Conservation (phyloP, 2,888 invertebrate genomes). For the Drosophila monieri region DNA sequence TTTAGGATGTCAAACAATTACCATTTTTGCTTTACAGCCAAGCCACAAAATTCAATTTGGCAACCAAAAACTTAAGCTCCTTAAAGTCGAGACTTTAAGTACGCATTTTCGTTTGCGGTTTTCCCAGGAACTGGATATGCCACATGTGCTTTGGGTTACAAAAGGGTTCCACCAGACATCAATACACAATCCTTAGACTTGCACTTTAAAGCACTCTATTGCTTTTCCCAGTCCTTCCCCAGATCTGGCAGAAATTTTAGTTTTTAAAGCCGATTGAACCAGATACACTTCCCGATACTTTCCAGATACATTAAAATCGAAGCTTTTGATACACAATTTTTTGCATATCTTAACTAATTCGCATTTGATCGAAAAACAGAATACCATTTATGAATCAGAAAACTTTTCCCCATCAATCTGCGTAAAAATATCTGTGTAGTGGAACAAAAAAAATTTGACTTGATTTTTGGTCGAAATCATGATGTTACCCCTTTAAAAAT, state of each 20-base stretch:
- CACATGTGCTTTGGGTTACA: neutral
- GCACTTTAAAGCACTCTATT: neutral
- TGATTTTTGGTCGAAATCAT: too few species aligned
- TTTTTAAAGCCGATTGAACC: too few species aligned
- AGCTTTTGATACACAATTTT: too few species aligned
- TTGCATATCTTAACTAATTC: too few species aligned
- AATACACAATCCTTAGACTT: neutral
- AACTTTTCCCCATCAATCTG: too few species aligned
- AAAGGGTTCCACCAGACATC: neutral
- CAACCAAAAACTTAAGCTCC: constrained; percentile 1
- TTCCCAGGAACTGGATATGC: neutral
- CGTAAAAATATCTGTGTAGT: too few species aligned
- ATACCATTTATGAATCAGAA: too few species aligned
- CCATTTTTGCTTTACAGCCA: constrained; percentile 13
- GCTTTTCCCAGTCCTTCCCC: neutral
- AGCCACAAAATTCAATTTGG: constrained; percentile 8
- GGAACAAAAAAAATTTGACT: too few species aligned
- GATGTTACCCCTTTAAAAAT: too few species aligned
- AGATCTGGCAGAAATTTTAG: neutral
- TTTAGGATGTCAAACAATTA: constrained; percentile 39
- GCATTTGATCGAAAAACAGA: too few species aligned
- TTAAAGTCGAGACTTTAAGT: constrained; percentile 35
- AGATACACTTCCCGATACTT: too few species aligned
- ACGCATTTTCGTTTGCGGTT: neutral
- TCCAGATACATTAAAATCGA: too few species aligned